Conservation (phyloP, 2,113 vertebrate species). For the Canis aureus region DNA sequence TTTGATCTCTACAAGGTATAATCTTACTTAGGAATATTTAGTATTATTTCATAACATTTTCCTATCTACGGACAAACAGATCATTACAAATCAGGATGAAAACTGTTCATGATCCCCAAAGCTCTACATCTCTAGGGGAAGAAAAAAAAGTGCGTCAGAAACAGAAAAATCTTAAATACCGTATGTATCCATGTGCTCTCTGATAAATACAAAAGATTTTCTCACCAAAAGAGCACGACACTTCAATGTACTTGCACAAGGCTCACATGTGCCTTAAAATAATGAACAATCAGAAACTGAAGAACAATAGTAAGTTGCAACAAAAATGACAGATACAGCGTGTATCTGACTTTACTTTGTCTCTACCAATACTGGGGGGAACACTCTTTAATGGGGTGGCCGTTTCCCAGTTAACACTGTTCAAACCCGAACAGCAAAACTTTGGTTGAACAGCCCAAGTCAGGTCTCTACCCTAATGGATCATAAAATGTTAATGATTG, state of each 20-base stretch:
- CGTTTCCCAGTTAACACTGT: neutral
- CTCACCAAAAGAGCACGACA: neutral
- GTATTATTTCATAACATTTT: neutral
- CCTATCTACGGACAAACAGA: neutral
- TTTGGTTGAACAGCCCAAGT: neutral
- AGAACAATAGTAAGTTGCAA: neutral
- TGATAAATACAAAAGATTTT: neutral
- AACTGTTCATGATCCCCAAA: neutral
- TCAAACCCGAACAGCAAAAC: neutral
- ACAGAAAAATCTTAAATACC: neutral
- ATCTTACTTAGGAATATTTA: neutral
- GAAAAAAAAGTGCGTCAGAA: neutral
- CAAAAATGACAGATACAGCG: neutral
- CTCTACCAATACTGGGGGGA: neutral
- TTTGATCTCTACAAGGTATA: neutral
- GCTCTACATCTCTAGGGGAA: neutral
- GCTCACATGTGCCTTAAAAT: neutral
- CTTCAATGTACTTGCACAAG: neutral
- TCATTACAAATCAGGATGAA: neutral
- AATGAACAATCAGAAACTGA: neutral
- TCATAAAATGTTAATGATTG: slow-evolving; percentile 50
- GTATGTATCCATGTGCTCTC: neutral
- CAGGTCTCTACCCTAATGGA: neutral
- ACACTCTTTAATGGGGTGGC: neutral
- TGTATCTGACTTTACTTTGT: neutral